Conservation (phyloP, 2,113 vertebrate genomes). For the Tympanuchus pallidicinctus region DNA sequence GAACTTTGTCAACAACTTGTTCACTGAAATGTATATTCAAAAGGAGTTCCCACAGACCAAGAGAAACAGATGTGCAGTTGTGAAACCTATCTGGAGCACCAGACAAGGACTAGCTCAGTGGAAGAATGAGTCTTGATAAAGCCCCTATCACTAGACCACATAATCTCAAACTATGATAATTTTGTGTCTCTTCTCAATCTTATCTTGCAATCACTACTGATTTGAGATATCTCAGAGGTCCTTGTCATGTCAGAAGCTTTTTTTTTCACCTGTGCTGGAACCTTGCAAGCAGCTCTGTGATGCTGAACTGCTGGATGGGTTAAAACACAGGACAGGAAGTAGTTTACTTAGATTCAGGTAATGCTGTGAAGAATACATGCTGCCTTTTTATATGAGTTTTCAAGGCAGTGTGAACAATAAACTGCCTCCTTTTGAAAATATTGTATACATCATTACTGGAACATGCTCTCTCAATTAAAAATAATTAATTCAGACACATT, state of each 20-base stretch:
- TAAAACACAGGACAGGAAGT: neutral
- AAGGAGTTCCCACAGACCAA: neutral
- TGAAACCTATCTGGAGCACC: neutral
- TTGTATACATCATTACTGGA: neutral
- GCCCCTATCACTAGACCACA: neutral
- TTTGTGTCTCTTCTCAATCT: neutral
- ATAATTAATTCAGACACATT: neutral
- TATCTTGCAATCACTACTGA: neutral
- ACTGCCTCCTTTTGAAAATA: neutral
- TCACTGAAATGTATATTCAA: neutral
- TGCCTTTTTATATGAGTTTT: neutral
- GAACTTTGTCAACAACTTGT: neutral
- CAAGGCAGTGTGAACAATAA: neutral
- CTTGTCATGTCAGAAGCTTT: neutral
- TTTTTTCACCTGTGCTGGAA: no score
- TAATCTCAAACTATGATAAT: neutral
- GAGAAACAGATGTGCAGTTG: accelerated
- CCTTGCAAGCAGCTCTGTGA: no score
- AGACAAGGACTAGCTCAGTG: neutral
- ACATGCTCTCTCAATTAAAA: neutral
- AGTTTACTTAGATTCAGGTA: neutral
- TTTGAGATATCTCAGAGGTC: neutral
- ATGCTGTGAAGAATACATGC: neutral
- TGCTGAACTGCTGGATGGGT: no score
- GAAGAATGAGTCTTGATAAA: neutral